Base-by-base conservation (phyloP, 2,113 vertebrate species). In the Tychaedon coryphoeus region DNA sequence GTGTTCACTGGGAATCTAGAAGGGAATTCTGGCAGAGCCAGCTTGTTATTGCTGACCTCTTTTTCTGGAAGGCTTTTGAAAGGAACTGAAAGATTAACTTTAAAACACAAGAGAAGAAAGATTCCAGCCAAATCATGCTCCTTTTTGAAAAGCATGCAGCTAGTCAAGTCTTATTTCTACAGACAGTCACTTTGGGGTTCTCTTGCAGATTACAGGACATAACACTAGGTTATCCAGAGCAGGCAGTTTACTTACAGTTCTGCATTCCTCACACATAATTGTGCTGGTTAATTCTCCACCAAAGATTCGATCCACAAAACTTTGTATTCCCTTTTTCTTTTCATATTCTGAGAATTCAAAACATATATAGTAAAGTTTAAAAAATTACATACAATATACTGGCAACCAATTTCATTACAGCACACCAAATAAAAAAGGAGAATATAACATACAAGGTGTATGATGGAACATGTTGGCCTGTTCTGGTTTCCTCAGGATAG, bases 261-360 rank as follows among this genome's bases (percentile, higher is more conserved):
- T 98, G 90, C 99, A 99, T 56, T 99, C 98, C 84, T 99, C 98
- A 97, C 99, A 99, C 99, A 99, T 99, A 79, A 99, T 98, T 1
- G 98, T 99, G 94, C 99, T 99, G 38, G 98, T 99, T 82, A 99
- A 96, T 95, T 99, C 99, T 60, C 99, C 99, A 64, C 99, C 99
- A 96, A 99, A 99, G 71, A 99, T 98, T 43, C 97, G 98, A 95
- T 99, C 99, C 53, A 99, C 99, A 96, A 99, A 98, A 95, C 98
- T 99, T 83, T 95, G 98, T 24, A 97, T 96, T 56, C 97, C 88
- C 50, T 98, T 98, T 71, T 98, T 98, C 97, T 98, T 99, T 96
- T 99, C 99, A 28, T 98, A 99, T 40, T 99, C 99, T 99, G 94
- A 62, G 83, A 96, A 90, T 80, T 77, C 85, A 94, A 36, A 79